phyloP scores from a whole-genome alignment of 2,797 vertebrate species.

The Poecilia picta region DNA sequence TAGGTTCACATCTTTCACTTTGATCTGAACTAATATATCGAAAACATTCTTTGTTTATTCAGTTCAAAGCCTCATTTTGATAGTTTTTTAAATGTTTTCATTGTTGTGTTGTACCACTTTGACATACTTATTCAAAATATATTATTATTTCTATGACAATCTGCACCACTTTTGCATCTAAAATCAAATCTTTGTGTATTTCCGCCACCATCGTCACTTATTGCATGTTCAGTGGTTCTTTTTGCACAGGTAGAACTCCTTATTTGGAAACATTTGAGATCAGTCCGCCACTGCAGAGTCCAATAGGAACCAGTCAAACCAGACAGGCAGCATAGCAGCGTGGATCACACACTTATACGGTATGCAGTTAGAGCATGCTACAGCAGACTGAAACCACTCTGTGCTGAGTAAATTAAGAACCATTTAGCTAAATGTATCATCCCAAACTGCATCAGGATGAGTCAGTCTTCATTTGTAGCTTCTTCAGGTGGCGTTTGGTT shows the following conservation, averaged over 20 bases:
- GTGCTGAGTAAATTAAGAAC: background rate
- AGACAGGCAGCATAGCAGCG: constrained; percentile 12
- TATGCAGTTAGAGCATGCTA: background rate
- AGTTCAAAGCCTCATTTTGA: too few species aligned
- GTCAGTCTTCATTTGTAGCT: background rate
- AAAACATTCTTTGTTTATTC: too few species aligned
- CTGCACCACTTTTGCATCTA: too few species aligned
- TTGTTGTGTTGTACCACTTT: too few species aligned
- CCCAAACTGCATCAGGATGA: background rate
- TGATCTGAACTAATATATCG: background rate
- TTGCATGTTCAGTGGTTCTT: too few species aligned
- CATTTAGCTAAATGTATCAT: background rate
- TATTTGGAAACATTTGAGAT: background rate
- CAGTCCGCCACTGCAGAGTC: background rate
- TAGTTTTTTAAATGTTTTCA: too few species aligned
- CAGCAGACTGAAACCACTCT: background rate
- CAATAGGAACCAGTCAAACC: constrained; percentile 42
- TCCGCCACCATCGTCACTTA: too few species aligned
- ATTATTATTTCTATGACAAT: too few species aligned
- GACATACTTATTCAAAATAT: too few species aligned
- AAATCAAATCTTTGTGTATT: too few species aligned
- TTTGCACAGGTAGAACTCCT: too few species aligned
- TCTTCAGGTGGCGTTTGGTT: background rate
- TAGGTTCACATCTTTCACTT: background rate
- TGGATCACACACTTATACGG: background rate